Percentiles rank a stretch among this genome's conserved stretches.
Conservation (phyloP, 92 coral and sea anemone species). For the Blastomussa wellsi region DNA sequence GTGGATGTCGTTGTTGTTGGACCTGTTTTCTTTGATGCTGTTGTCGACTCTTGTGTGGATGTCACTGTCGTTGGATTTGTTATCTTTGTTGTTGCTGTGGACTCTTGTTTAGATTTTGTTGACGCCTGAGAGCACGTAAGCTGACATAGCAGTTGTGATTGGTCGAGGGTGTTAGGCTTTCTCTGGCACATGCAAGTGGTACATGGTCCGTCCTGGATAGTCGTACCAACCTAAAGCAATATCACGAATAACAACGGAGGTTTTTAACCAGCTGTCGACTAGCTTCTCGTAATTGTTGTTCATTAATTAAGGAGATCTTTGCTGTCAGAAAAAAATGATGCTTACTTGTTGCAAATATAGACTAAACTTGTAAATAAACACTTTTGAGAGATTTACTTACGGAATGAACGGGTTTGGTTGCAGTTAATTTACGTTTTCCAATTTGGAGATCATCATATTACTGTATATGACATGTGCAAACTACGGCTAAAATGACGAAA, state of each 20-base stretch:
- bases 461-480: too few species aligned
- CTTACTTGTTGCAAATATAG: too few species aligned
- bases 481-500: too few species aligned
- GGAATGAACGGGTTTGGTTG: too few species aligned
- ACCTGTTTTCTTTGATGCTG: conserved; percentile 1
- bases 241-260: not conserved
- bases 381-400: too few species aligned
- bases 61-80: not conserved
- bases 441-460: too few species aligned
- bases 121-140: conserved; percentile 26
- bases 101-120: not conserved
- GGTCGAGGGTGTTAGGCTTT: conserved; percentile 47
- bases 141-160: conserved; percentile 33
- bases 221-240: conserved; percentile 23
- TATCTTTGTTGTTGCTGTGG: not conserved
- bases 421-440: too few species aligned
- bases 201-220: conserved; percentile 26
- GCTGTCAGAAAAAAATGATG: too few species aligned
- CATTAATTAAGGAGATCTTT: too few species aligned
- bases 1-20: not conserved
- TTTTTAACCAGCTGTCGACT: too few species aligned
- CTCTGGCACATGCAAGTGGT: conserved; percentile 43
- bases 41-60: not conserved
- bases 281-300: too few species aligned
- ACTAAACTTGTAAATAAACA: too few species aligned